Percentiles rank a stretch among this genome's conserved stretches.
Evolutionary conservation across 2,113 vertebrate genomes (phyloP).

Genomic region (Rhinoderma darwinii): DNA sequence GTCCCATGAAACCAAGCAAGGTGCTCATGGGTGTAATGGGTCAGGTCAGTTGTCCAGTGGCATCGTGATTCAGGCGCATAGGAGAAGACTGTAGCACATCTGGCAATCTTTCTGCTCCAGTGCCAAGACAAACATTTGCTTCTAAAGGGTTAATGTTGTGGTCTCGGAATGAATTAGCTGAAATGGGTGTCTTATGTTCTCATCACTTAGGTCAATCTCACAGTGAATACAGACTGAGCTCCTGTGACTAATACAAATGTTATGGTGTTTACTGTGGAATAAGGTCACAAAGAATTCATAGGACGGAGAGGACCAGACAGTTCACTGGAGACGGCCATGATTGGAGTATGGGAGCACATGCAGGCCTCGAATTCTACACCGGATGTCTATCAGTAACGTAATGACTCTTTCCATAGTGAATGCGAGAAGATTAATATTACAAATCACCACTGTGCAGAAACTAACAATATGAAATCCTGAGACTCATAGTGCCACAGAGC

Average conservation of each 20-base stretch:
- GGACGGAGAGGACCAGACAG: background rate
- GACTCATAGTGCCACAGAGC: no score
- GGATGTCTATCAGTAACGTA: background rate
- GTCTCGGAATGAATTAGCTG: background rate
- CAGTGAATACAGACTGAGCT: slow-evolving; percentile 4
- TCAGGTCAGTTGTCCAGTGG: no score
- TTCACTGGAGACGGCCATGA: background rate
- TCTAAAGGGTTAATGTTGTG: background rate
- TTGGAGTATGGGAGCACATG: background rate
- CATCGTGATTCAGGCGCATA: no score
- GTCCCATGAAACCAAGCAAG: background rate
- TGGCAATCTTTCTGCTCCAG: background rate
- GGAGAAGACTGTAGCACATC: background rate
- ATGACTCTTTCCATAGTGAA: background rate
- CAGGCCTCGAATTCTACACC: background rate
- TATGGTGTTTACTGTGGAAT: slow-evolving; percentile 27
- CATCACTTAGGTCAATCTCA: slow-evolving; percentile 22
- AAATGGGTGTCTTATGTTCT: slow-evolving; percentile 16
- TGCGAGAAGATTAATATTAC: background rate
- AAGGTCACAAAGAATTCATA: slow-evolving; percentile 13
- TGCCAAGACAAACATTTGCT: slow-evolving; percentile 18
- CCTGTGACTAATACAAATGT: slow-evolving; percentile 46
- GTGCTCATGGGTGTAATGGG: background rate
- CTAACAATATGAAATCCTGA: no score
- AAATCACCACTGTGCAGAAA: background rate